Evolutionary conservation across 2,888 invertebrate genomes (phyloP).

Genomic region (Nomada goodeniana): DNA sequence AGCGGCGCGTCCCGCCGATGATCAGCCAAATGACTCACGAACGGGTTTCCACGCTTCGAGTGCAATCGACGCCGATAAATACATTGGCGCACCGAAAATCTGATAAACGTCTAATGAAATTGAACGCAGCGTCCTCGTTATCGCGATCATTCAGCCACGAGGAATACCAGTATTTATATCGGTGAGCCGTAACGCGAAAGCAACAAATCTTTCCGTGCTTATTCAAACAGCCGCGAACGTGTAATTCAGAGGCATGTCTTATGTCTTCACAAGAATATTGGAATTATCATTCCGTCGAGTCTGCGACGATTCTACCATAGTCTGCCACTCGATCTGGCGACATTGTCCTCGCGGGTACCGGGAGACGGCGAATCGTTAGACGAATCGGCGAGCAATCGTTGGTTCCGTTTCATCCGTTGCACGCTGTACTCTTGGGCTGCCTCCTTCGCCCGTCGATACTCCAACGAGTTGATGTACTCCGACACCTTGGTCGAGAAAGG

Average conservation of each 20-base stretch:
- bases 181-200: background rate
- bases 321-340: background rate
- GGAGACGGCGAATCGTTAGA: constrained; percentile 6
- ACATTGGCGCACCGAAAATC: constrained; percentile 6
- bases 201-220: background rate
- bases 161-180: background rate
- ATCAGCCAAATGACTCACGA: background rate
- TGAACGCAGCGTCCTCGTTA: constrained; percentile 1
- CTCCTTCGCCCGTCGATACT: constrained; percentile 67
- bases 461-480: constrained; percentile 70
- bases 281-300: no score
- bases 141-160: background rate
- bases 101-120: constrained; percentile 23
- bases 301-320: no score
- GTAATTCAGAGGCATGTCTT: no score
- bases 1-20: background rate
- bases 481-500: constrained; percentile 66
- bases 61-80: background rate
- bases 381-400: constrained; percentile 31
- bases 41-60: background rate
- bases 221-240: background rate
- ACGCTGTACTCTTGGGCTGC: constrained; percentile 64
- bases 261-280: no score
- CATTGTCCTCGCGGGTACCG: background rate
- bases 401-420: constrained; percentile 62